phyloP scores from a whole-genome alignment of 2,888 invertebrate species.

The Rambutsinella grinnellia region DNA sequence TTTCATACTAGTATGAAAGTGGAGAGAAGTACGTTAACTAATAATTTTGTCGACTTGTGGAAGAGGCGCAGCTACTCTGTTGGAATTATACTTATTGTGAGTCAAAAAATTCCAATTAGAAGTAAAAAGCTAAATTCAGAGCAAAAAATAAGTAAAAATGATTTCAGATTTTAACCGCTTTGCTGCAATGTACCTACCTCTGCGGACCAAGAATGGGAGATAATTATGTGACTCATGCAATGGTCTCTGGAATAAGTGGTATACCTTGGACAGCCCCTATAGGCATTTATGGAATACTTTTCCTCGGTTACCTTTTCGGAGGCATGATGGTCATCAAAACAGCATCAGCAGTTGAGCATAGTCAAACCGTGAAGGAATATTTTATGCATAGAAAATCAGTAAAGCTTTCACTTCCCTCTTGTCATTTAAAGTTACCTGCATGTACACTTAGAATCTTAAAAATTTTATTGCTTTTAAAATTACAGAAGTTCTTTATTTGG shows the following conservation, averaged over 20 bases:
- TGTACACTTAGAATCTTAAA: too few relatives aligned
- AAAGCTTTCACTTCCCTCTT: neutral
- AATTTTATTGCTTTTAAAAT: too few relatives aligned
- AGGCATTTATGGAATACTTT: neutral
- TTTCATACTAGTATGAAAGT: neutral
- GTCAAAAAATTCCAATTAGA: too few relatives aligned
- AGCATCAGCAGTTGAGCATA: neutral
- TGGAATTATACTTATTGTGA: constrained; percentile 2
- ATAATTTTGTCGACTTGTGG: constrained; percentile 7
- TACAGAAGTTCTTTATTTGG: constrained; percentile 1
- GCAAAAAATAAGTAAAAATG: neutral
- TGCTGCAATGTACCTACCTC: neutral
- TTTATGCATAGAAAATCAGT: neutral
- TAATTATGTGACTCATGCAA: constrained; percentile 6
- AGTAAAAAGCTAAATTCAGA: too few relatives aligned
- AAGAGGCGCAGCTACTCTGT: neutral
- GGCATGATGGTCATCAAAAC: constrained; percentile 10
- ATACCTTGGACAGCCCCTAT: neutral
- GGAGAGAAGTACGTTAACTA: neutral
- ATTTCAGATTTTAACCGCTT: neutral
- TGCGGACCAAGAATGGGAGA: constrained; percentile 12
- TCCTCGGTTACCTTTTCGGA: constrained; percentile 1
- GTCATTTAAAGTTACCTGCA: neutral
- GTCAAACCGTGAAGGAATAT: neutral
- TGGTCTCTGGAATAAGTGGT: neutral